These are phyloP conservation scores for Atta cephalotes DNA, from an alignment of 1,140 invertebrate genomes.

Conservation along the genomic window DNA sequence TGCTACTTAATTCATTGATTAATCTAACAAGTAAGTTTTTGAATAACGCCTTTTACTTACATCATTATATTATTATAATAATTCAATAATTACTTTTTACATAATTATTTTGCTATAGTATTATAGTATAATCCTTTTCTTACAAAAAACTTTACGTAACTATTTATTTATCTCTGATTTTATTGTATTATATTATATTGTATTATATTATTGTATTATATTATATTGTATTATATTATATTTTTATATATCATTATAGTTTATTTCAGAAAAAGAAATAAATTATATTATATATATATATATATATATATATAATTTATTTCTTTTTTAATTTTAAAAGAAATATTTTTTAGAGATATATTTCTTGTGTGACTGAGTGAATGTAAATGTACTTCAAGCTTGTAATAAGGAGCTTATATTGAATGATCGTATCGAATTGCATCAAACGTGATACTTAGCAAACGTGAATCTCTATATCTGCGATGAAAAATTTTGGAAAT, in stretches of 20 bases:
- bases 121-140: not conserved
- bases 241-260: not conserved
- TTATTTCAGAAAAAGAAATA: not conserved
- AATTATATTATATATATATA: not conserved
- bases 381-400: not conserved
- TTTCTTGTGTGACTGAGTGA: not conserved
- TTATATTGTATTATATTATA: not conserved
- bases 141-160: not conserved
- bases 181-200: not conserved
- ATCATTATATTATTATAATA: not conserved
- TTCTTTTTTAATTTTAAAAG: not conserved
- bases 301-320: not conserved
- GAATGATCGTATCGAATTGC: slow-evolving; percentile 7
- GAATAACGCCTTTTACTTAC: not conserved
- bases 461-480: not conserved
- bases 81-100: slow-evolving; percentile 16
- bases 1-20: not conserved
- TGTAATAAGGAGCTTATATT: not conserved
- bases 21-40: not conserved
- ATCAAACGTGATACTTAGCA: slow-evolving; percentile 24
- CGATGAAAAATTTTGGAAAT: not conserved
- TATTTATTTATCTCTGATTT: not conserved
- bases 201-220: too few species aligned
- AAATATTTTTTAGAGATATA: not conserved
- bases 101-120: slow-evolving; percentile 18